phyloP scores from a whole-genome alignment of 2,797 vertebrate genomes.

The Eulemur mongoz region DNA sequence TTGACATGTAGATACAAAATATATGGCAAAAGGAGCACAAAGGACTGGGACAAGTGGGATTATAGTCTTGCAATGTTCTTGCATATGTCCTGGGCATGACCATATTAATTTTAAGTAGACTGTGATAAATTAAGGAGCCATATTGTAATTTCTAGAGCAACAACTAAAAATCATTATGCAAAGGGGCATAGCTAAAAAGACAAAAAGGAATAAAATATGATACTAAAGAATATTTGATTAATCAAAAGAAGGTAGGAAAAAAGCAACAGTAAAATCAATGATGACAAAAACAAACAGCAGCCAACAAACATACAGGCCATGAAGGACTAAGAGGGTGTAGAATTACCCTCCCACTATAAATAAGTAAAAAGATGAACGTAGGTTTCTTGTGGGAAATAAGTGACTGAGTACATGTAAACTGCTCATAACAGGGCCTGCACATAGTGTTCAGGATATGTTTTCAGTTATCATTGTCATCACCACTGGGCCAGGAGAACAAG shows the following conservation, averaged over 20 bases:
- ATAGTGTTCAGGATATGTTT: no score
- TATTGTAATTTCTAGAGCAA: neutral
- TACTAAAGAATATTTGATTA: neutral
- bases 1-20: neutral
- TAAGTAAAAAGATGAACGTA: neutral
- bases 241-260: neutral
- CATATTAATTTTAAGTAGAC: neutral
- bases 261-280: neutral
- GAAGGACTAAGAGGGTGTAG: neutral
- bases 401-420: neutral
- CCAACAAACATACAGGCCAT: neutral
- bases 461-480: neutral
- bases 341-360: neutral
- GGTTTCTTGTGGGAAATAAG: neutral
- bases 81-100: no score
- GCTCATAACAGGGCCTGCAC: neutral
- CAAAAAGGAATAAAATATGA: neutral
- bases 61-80: neutral
- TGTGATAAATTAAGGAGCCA: neutral
- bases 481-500: neutral
- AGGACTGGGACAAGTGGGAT: neutral
- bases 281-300: neutral
- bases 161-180: neutral
- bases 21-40: neutral
- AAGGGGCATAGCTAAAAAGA: neutral